Percentiles rank a stretch among this genome's conserved stretches.
Evolutionary conservation across 1,140 invertebrate genomes (phyloP).

Genomic region (Hypothenemus hampei): DNA sequence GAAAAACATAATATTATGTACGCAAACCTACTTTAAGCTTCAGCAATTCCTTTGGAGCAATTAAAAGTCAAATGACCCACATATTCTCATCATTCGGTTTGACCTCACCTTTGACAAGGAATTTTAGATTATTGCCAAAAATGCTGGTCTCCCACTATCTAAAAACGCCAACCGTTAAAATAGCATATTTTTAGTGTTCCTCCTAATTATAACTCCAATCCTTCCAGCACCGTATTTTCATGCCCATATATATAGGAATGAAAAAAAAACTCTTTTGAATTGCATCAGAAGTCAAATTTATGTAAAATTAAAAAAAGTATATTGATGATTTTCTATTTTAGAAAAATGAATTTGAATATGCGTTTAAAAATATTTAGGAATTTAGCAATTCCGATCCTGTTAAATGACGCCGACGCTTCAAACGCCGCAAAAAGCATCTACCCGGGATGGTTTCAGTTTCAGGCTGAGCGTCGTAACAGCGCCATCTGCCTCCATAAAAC

Average conservation of each 20-base stretch:
- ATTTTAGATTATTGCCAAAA: conserved; percentile 26
- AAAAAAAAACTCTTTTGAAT: too few species aligned
- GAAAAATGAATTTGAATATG: too few species aligned
- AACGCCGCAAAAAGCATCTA: conserved; percentile 19
- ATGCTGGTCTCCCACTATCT: conserved; percentile 14
- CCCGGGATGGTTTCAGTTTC: conserved; percentile 36
- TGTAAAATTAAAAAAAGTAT: too few species aligned
- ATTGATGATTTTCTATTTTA: too few species aligned
- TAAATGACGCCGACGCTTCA: conserved; percentile 15
- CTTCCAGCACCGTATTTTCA: too few species aligned
- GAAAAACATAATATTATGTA: too few species aligned
- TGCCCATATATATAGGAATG: too few species aligned
- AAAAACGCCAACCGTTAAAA: conserved; percentile 13
- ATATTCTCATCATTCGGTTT: neutral
- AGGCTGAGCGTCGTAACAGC: conserved; percentile 42
- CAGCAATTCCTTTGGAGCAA: too few species aligned
- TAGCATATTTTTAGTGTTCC: conserved; percentile 20
- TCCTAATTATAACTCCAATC: conserved; percentile 21
- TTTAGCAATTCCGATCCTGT: too few species aligned
- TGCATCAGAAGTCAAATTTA: too few species aligned
- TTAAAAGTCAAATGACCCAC: neutral
- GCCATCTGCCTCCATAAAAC: conserved; percentile 72
- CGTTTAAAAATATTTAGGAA: too few species aligned
- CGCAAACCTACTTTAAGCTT: too few species aligned
- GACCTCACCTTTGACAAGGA: conserved; percentile 6